Conservation (phyloP, 2,113 vertebrate genomes). For the Forbesichthys papilliferus region DNA sequence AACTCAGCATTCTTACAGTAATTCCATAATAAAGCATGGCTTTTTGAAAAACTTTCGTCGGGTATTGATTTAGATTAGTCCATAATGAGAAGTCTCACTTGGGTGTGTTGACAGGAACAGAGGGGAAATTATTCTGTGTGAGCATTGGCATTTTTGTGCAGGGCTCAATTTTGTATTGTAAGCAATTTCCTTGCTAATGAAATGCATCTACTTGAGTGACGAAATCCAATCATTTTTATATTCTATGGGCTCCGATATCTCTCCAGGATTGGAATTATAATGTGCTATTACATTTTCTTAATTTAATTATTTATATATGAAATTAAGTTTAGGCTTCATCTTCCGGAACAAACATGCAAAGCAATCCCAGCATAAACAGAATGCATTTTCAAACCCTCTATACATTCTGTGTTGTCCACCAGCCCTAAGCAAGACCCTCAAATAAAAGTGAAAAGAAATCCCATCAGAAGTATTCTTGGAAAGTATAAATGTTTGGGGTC, state of each 20-base stretch:
- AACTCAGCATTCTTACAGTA: constrained; percentile 4
- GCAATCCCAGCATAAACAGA: too few species aligned
- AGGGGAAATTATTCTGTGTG: background rate
- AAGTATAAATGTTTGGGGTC: too few species aligned
- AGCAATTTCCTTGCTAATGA: constrained; percentile 58
- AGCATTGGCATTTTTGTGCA: constrained; percentile 18
- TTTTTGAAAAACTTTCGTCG: constrained; percentile 2
- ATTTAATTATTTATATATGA: too few species aligned
- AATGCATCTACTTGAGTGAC: constrained; percentile 47
- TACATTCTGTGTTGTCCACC: too few species aligned
- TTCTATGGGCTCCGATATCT: constrained; percentile 25
- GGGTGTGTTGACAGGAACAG: constrained; percentile 28
- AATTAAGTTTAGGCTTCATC: too few species aligned
- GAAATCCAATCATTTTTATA: constrained; percentile 43
- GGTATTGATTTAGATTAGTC: constrained; percentile 28
- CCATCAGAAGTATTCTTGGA: too few species aligned
- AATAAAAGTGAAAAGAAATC: too few species aligned
- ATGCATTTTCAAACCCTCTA: too few species aligned
- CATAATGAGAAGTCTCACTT: constrained; percentile 32
- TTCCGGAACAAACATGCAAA: too few species aligned
- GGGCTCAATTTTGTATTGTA: constrained; percentile 28
- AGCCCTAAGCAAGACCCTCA: too few species aligned
- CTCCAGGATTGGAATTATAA: constrained; percentile 36
- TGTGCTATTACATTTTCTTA: constrained; percentile 40
- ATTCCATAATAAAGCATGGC: constrained; percentile 9